These are phyloP conservation scores for Gari tellinella DNA, from an alignment of 2,888 invertebrate genomes.

Conservation along the genomic window DNA sequence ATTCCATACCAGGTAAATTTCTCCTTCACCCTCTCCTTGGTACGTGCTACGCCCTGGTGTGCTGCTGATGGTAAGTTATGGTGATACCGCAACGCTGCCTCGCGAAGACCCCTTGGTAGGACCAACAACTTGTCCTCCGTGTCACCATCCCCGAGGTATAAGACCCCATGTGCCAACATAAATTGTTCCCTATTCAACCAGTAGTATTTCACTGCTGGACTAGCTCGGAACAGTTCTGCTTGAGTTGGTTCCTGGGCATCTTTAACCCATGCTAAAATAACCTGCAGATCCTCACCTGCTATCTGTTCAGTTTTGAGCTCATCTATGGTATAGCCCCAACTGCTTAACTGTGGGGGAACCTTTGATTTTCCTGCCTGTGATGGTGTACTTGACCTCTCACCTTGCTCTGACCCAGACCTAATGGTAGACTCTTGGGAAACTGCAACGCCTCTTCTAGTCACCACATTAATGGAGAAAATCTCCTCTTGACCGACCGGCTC, in stretches of 20 bases:
- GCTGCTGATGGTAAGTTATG: constrained; percentile 27
- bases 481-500: too few relatives aligned
- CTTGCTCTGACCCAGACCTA: too few relatives aligned
- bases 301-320: constrained; percentile 3
- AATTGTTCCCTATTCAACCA: constrained; percentile 20
- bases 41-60: constrained; percentile 28
- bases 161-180: background rate
- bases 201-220: constrained; percentile 9
- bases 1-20: constrained; percentile 27
- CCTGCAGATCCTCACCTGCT: constrained; percentile 4
- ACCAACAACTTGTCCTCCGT: constrained; percentile 1
- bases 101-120: constrained; percentile 2
- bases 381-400: too few relatives aligned
- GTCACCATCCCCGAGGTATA: background rate
- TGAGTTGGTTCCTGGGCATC: background rate
- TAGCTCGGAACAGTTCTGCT: constrained; percentile 2
- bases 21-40: constrained; percentile 15
- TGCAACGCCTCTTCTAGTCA: too few relatives aligned
- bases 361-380: too few relatives aligned
- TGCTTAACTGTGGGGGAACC: too few relatives aligned
- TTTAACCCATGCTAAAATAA: constrained; percentile 5
- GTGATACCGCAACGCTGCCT: constrained; percentile 5
- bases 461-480: too few relatives aligned
- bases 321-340: background rate
- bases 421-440: too few relatives aligned